A percentile compares a stretch with the other conserved stretches of the same genome.
Evolutionary conservation across 2,113 vertebrate species (phyloP).

Genomic region (Stegostoma tigrinum): DNA sequence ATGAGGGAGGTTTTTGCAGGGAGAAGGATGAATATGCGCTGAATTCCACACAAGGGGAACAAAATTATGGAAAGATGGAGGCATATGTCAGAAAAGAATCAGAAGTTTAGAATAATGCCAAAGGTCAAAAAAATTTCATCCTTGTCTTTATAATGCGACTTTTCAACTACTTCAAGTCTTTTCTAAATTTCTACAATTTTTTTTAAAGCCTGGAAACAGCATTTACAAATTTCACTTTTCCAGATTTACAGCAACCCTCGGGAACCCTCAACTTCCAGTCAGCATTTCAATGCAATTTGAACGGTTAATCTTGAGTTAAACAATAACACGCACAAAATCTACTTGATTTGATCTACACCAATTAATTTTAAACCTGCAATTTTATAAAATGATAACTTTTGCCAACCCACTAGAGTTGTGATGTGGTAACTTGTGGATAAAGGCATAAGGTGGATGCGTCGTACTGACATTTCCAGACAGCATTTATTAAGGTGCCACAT

Average conservation of each 20-base stretch:
- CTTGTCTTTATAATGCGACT: too few relatives aligned
- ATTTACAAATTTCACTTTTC: background rate
- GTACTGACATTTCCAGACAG: too few relatives aligned
- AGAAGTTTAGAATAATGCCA: background rate
- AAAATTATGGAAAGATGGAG: background rate
- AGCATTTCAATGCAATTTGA: background rate
- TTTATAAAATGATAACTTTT: too few relatives aligned
- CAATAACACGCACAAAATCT: background rate
- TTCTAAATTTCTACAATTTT: background rate
- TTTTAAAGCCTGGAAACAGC: too few relatives aligned
- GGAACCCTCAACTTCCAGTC: background rate
- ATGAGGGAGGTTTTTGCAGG: background rate
- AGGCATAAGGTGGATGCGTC: too few relatives aligned
- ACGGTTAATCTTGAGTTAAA: background rate
- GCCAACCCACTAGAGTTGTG: too few relatives aligned
- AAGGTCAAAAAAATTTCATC: background rate
- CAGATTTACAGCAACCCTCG: background rate
- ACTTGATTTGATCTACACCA: too few relatives aligned
- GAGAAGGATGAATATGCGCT: background rate
- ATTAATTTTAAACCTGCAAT: too few relatives aligned
- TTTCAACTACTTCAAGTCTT: background rate
- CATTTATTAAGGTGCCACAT: too few relatives aligned
- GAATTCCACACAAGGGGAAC: background rate
- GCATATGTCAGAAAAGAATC: background rate
- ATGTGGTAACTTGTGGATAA: too few relatives aligned